Evolutionary conservation across 2,888 invertebrate genomes (phyloP), one percentile per base, ranked within the genome.

Genomic region (Sclerodermus sp.): DNA sequence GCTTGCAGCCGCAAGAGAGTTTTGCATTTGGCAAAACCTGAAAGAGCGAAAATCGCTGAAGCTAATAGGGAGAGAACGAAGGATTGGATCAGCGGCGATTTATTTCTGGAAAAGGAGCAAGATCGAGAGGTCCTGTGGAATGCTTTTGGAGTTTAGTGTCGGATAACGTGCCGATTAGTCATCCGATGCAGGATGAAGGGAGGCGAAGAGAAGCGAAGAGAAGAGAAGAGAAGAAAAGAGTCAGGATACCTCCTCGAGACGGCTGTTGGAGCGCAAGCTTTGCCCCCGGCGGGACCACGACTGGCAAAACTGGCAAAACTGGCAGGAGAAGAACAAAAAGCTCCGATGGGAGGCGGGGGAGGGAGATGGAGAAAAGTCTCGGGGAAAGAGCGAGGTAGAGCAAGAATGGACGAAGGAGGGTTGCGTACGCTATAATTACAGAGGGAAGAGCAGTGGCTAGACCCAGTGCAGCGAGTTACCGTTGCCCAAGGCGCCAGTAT

Each of bases 381-480:
- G n/a, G n/a, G n/a, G n/a, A n/a, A n/a, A n/a, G n/a, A n/a, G n/a
- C n/a, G n/a, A n/a, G n/a, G n/a, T n/a, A n/a, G n/a, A n/a, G n/a
- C n/a, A n/a, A n/a, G n/a, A n/a, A n/a, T 6, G 60, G 57, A 44
- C 60, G 53, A 47, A 49, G 55, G 50, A 60, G 54, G 63, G 60
- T 58, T 61, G 65, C 67, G 55, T 62, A 62, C 60, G 71, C 60
- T 70, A 70, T 70, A 70, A 70, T 70, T 70, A 70, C 70, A 71
- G 70, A 68, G 71, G 68, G 60, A 64, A 68, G 70, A 66, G 70
- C 73, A 62, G 73, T 73, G 74, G 73, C 73, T 73, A 73, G 73
- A 73, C 71, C 68, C 64, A 59, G 66, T 62, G 60, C 61, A 66
- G 68, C 66, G 67, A 67, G 62, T 37, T 62, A 64, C 58, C 58